Evolutionary conservation across 2,888 invertebrate genomes (phyloP), one percentile per base, ranked within the genome.

Genomic region (Nomada fucata): DNA sequence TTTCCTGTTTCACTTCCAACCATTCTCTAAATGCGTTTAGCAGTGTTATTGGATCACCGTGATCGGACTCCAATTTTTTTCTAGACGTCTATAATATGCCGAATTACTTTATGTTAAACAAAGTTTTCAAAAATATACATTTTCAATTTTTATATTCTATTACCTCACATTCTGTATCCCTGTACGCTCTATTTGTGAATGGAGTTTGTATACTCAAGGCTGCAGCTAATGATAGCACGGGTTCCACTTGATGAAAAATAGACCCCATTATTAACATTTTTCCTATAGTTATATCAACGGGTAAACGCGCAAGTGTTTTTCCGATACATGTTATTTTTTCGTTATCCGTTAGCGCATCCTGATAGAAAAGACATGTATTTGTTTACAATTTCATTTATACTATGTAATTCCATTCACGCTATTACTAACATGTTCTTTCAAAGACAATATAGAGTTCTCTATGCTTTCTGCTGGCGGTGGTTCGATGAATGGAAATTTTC

Each of bases 251-350:
- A 82, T 97, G 96, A 82, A 98, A 98, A 10, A 98, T 96, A 1
- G 97, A 97, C 0, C 98, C 98, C 95, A 98, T 96, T 29, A 99
- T 97, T 53, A 99, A 94, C 95, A 99, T 98, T 94, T 99, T 99
- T 0, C 99, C 99, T 73, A 99, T 96, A 0, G 97, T 96, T 72
- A 99, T 97, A 92, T 99, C 99, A 0, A 99, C 98, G 0, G 99
- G 99, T 23, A 99, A 94, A 92, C 96, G 96, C 5, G 98, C 96
- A 74, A 99, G 94, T 73, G 98, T 97, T 90, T 96, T 96, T 0
- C 99, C 99, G 71, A 99, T 95, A 0, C 97, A 95, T 0, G 99
- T 99, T 47, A 99, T 94, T 89, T 96, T 96, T 92, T 98, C 97
- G 86, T 97, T 96, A 3, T 96, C 95, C 0, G 96, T 96, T 47